A percentile compares a stretch with the other conserved stretches of the same genome.
These are phyloP conservation scores for Pycnonotus jocosus DNA, from an alignment of 2,113 vertebrate species.

Conservation along the genomic window DNA sequence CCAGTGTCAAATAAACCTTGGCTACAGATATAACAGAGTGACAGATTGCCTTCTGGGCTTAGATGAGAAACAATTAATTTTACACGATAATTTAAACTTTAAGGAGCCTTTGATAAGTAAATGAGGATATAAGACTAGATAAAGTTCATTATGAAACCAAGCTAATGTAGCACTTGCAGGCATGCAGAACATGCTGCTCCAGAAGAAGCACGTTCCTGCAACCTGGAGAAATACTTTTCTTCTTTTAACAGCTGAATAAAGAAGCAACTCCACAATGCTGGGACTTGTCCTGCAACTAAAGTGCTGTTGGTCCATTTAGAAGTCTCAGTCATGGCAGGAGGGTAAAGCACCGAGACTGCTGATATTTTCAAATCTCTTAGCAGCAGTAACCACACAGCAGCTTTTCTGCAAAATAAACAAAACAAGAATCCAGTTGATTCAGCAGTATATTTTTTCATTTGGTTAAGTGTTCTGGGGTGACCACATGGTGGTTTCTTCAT, in stretches of 20 bases:
- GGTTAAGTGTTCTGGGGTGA: slow-evolving; percentile 56
- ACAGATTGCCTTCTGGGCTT: neutral
- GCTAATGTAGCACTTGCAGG: neutral
- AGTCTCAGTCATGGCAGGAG: slow-evolving; percentile 52
- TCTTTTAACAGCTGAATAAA: slow-evolving; percentile 35
- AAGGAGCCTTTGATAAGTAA: neutral
- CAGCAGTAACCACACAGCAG: slow-evolving; percentile 74
- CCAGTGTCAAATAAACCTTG: neutral
- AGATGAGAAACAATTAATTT: neutral
- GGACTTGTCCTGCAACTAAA: slow-evolving; percentile 56
- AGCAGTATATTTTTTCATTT: slow-evolving; percentile 67
- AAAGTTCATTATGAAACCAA: neutral
- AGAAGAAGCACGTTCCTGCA: neutral
- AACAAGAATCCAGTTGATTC: slow-evolving; percentile 71
- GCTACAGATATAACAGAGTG: neutral
- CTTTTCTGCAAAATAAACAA: slow-evolving; percentile 78
- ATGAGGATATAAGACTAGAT: neutral
- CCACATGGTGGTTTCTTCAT: slow-evolving; percentile 44
- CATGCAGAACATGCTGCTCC: neutral
- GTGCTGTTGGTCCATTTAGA: slow-evolving; percentile 75
- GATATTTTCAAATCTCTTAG: slow-evolving; percentile 69
- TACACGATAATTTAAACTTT: neutral
- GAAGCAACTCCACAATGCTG: slow-evolving; percentile 12
- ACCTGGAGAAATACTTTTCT: neutral
- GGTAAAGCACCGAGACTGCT: slow-evolving; percentile 72